phyloP scores from a whole-genome alignment of 2,113 vertebrate genomes.

The Salvelinus fontinalis region DNA sequence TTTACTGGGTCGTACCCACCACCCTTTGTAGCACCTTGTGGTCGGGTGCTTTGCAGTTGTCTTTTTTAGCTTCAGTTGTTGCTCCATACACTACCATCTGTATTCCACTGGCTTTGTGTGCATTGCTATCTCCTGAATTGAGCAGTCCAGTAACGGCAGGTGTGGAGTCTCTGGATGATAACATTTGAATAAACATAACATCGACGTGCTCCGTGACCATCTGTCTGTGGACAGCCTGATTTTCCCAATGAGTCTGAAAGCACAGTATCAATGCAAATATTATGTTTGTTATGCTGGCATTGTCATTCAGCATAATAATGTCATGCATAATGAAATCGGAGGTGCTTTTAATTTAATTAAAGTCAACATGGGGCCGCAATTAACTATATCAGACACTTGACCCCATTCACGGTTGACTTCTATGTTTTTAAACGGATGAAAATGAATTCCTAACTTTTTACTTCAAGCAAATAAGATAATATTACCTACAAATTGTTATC shows the following conservation, averaged over 20 bases:
- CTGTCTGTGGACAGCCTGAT: slow-evolving; percentile 19
- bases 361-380: neutral
- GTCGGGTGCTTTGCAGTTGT: no score
- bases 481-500: no score
- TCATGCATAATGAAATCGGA: slow-evolving; percentile 16
- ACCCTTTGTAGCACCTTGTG: no score
- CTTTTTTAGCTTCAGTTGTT: slow-evolving; percentile 3
- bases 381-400: no score
- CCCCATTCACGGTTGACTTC: neutral
- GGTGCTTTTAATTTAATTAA: neutral
- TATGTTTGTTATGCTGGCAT: slow-evolving; percentile 50
- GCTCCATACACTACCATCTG: slow-evolving; percentile 37
- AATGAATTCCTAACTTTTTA: no score
- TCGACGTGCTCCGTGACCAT: slow-evolving; percentile 40
- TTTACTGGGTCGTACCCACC: no score
- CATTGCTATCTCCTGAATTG: slow-evolving; percentile 34
- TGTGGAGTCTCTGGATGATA: slow-evolving; percentile 37
- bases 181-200: slow-evolving; percentile 51
- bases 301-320: slow-evolving; percentile 14
- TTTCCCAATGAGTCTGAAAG: slow-evolving; percentile 16
- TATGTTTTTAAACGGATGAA: no score
- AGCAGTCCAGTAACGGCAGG: slow-evolving; percentile 41
- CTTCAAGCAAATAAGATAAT: no score
- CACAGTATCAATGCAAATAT: slow-evolving; percentile 48
- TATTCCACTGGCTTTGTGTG: slow-evolving; percentile 32